Base-by-base conservation (phyloP, 92 coral and sea anemone species). In the Phymanthus crucifer region DNA sequence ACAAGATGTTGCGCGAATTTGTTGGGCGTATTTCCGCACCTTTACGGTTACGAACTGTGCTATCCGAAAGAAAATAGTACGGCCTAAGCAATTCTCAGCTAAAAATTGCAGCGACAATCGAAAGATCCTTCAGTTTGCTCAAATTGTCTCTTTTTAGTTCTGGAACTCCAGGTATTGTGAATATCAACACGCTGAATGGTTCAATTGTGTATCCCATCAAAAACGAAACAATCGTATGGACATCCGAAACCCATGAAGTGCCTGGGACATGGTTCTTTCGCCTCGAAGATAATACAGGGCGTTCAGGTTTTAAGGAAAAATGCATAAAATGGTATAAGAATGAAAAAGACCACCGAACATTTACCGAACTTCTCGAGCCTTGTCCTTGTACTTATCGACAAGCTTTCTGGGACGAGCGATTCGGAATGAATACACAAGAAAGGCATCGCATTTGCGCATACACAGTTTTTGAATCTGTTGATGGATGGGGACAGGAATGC, bases 211-310 rank as follows among this genome's bases (percentile, higher is more conserved):
- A 61, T 61, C 33, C 68, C 9, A 23, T 17, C 31, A 4, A 12
- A 7, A 61, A 61, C n/a, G n/a, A 19, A 1, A 2, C 21, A 18
- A 54, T 54, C 4, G 3, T 17, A 19, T 61, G 32, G 68, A 34
- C 8, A 24, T 24, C 34, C 75, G 75, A 9, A 66, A 61, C 19
- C 12, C 24, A 12, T 13, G 66, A 19, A 21, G 45, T n/a, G 13
- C 34, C 34, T 26, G 87, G 87, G 32, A 83, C 74, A 33, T 83
- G 87, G 87, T 68, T 83, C 54, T 83, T 83, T 40, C 70, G 82
- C n/a, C 82, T 83, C 14, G 87, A 83, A 70, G 54, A 67, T 10
- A 73, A 68, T 13, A 16, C 21, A 50, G 87, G 83, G 11, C 54
- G 65, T 23, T 5, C 18, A 48, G 24, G 37, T 12, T 54, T 48